Percentiles rank a stretch among this genome's conserved stretches.
Conservation (phyloP, 2,888 invertebrate genomes). For the Muscina levida region DNA sequence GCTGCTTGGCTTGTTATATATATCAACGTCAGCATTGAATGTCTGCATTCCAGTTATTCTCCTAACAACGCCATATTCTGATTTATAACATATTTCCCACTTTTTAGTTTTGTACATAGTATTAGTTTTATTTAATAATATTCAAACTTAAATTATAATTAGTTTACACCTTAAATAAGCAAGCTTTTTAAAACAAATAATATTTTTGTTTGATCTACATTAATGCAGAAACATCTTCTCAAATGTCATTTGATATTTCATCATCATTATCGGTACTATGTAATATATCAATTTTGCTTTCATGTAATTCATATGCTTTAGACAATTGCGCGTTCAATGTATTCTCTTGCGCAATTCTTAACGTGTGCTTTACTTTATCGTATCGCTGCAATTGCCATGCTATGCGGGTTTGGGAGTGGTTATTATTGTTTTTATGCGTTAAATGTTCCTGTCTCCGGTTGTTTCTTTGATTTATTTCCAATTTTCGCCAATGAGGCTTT, state of each 20-base stretch:
- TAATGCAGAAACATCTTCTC: neutral
- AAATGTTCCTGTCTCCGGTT: conserved; percentile 26
- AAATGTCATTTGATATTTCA: conserved; percentile 66
- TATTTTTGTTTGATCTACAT: neutral
- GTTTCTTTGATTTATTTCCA: conserved; percentile 56
- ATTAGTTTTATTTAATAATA: conserved; percentile 33
- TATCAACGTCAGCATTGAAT: too few relatives aligned
- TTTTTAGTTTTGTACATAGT: conserved; percentile 34
- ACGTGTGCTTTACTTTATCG: conserved; percentile 58
- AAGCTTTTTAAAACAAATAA: neutral
- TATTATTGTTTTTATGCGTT: conserved; percentile 8
- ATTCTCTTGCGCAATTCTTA: conserved; percentile 66
- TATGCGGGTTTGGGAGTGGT: conserved; percentile 34
- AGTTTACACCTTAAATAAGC: conserved; percentile 21
- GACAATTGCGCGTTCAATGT: conserved; percentile 64
- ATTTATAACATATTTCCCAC: too few relatives aligned
- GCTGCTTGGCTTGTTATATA: too few relatives aligned
- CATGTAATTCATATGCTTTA: conserved; percentile 41
- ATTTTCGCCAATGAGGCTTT: conserved; percentile 67
- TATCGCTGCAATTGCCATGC: conserved; percentile 56
- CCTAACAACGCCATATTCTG: too few relatives aligned
- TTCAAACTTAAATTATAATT: conserved; percentile 30
- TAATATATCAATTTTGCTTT: conserved; percentile 1
- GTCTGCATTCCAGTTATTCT: too few relatives aligned
- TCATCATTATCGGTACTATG: conserved; percentile 18